Evolutionary conservation across 2,113 vertebrate species (phyloP), one percentile per base, ranked within the genome.

Genomic region (Acrocephalus arundinaceus): DNA sequence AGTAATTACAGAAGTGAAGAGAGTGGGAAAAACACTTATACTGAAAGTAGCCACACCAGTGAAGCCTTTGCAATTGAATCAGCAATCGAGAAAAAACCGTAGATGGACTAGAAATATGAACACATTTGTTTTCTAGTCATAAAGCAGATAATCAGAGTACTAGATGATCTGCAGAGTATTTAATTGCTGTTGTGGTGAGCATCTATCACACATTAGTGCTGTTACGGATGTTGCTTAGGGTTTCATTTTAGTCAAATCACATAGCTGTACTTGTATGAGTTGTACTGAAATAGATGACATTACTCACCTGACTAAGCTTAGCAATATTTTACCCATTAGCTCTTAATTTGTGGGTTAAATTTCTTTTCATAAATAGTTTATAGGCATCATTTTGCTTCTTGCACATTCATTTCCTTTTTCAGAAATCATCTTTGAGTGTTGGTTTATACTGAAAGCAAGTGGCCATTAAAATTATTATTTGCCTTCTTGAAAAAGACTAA

Each of bases 341-440:
- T 96, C 78, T 91, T 95, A 81, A 92, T 96, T 95, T 95, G 71
- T 90, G 72, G 72, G 65, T 94, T 95, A 94, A 88, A 81, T 84
- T 96, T 92, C 59, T 92, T 89, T 82, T 96, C 93, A 95, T 96
- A 94, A 96, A 94, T 96, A 96, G 51, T 93, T 97, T 93, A 95
- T 96, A 89, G 51, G 46, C 41, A 81, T 74, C 61, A 49, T 65
- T 28, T 79, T 81, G 3, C 91, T 86, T 92, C 79, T 91, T 95
- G 78, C 77, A 94, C 90, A 76, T 94, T 95, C 51, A 92, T 73
- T 97, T 90, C 86, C 91, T 92, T 73, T 92, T 87, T 90, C 90
- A 88, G 87, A 95, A 92, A 82, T 86, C 10, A 11, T 94, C 77
- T 81, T 92, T 90, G 43, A 57, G 57, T 73, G 66, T 80, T 89